These are phyloP conservation scores for Forbesichthys papilliferus DNA, from an alignment of 2,113 vertebrate species.

Conservation along the genomic window DNA sequence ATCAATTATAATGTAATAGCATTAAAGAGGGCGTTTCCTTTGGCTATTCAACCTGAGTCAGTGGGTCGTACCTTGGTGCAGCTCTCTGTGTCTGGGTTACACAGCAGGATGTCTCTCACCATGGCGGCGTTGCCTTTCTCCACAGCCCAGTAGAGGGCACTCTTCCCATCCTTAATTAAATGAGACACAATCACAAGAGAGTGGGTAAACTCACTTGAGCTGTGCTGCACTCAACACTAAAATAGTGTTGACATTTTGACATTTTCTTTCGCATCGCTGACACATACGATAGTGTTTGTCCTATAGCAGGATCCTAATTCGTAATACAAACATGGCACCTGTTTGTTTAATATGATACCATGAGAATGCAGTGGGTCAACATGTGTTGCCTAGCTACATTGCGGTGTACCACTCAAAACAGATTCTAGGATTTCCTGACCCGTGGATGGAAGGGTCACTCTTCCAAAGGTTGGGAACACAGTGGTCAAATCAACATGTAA, in stretches of 20 bases:
- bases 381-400: no score
- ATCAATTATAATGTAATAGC: not conserved
- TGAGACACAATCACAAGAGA: no score
- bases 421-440: not conserved
- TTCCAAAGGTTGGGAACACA: constrained; percentile 19
- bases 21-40: not conserved
- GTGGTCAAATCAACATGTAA: constrained; percentile 2
- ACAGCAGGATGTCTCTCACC: constrained; percentile 96
- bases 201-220: no score
- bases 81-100: constrained; percentile 95
- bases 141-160: constrained; percentile 96
- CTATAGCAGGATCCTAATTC: not conserved
- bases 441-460: constrained; percentile 15
- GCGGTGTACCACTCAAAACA: no score
- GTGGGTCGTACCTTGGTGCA: constrained; percentile 87
- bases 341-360: not conserved
- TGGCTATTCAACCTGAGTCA: not conserved
- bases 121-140: constrained; percentile 96
- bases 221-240: not conserved
- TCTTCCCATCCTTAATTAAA: constrained; percentile 90
- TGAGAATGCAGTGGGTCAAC: no score
- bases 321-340: not conserved
- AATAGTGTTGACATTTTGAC: no score
- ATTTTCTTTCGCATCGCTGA: no score
- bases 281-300: not conserved